phyloP scores from a whole-genome alignment of 1,140 invertebrate genomes.

The Gryllus bimaculatus region DNA sequence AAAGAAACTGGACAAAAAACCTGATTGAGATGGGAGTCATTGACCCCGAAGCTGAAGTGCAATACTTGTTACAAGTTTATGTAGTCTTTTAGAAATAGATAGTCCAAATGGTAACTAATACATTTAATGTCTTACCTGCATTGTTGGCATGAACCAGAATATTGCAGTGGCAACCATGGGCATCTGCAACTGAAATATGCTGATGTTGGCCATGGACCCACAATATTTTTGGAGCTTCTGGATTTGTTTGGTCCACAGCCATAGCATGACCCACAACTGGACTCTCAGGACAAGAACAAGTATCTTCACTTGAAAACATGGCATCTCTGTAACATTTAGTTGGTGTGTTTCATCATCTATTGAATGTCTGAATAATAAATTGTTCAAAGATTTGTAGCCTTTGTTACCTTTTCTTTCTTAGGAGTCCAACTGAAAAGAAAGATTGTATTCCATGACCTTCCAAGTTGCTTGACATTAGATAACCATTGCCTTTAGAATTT shows the following conservation, averaged over 20 bases:
- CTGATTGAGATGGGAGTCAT: no score
- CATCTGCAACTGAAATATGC: constrained; percentile 53
- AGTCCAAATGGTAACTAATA: no score
- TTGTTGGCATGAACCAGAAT: constrained; percentile 40
- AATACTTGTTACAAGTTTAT: no score
- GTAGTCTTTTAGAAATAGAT: no score
- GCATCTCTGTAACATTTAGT: not conserved
- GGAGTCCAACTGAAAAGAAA: constrained; percentile 40
- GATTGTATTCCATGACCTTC: constrained; percentile 43
- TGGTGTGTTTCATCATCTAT: no score
- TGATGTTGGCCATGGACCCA: constrained; percentile 50
- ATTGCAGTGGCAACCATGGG: constrained; percentile 54
- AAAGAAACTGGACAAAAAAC: no score
- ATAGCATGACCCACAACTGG: constrained; percentile 50
- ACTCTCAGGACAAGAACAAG: constrained; percentile 48
- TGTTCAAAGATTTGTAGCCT: no score
- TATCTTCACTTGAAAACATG: not conserved
- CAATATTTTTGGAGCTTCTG: constrained; percentile 46
- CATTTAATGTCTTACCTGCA: constrained; percentile 13
- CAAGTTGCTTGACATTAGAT: constrained; percentile 51
- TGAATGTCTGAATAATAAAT: no score
- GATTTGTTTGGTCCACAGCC: constrained; percentile 52
- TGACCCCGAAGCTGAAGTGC: no score
- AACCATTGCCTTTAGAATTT: constrained; percentile 38
- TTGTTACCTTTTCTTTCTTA: no score